Evolutionary conservation across 1,140 invertebrate genomes (phyloP).

Genomic region (Bombus waltoni): DNA sequence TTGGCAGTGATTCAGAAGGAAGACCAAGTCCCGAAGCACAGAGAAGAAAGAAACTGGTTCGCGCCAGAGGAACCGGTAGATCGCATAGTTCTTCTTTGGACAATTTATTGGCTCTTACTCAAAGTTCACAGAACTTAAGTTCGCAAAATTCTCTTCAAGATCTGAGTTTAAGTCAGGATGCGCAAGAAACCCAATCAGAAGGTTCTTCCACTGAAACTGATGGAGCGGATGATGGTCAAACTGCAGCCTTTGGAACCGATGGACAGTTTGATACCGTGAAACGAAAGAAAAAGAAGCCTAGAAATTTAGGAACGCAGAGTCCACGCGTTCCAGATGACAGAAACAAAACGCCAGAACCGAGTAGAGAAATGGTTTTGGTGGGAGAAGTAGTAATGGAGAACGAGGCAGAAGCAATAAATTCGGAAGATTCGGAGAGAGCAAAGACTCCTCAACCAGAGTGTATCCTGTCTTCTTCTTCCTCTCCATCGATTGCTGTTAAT

Average conservation of each 20-base stretch:
- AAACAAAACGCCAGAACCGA: conserved; percentile 83
- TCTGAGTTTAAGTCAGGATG: conserved; percentile 73
- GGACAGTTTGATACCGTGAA: conserved; percentile 92
- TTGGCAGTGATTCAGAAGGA: conserved; percentile 93
- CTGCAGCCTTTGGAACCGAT: conserved; percentile 84
- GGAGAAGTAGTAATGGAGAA: conserved; percentile 73
- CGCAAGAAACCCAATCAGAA: conserved; percentile 84
- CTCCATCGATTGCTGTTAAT: conserved; percentile 41
- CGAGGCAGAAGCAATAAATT: conserved; percentile 72
- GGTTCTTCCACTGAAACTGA: conserved; percentile 90
- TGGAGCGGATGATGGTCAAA: conserved; percentile 86
- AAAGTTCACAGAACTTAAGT: conserved; percentile 80
- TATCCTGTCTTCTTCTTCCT: conserved; percentile 58
- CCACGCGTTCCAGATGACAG: conserved; percentile 79
- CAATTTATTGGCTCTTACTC: conserved; percentile 86
- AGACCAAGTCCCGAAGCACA: conserved; percentile 92
- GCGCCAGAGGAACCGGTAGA: conserved; percentile 90
- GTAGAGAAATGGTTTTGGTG: conserved; percentile 72
- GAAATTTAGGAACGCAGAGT: conserved; percentile 80
- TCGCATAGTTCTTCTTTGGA: conserved; percentile 91
- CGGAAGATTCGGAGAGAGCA: conserved; percentile 83
- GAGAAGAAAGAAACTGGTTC: conserved; percentile 89
- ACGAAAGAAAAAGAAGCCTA: conserved; percentile 88
- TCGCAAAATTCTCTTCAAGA: conserved; percentile 82
- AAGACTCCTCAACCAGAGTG: conserved; percentile 86